These are phyloP conservation scores for Helogale parvula DNA, from an alignment of 2,113 vertebrate species.

Conservation along the genomic window DNA sequence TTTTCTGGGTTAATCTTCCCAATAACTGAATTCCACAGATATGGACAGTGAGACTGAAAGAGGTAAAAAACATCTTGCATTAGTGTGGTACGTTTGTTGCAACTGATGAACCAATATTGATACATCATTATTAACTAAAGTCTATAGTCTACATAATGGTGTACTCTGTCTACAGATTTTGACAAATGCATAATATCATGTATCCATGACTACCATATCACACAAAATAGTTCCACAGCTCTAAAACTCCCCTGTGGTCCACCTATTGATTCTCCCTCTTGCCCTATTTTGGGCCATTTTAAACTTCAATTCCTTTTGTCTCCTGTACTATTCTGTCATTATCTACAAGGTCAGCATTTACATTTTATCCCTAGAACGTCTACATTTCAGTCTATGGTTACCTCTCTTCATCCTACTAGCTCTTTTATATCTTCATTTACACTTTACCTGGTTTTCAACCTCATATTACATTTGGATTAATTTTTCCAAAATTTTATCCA, in stretches of 20 bases:
- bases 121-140: neutral
- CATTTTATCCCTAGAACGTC: neutral
- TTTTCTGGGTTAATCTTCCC: neutral
- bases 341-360: neutral
- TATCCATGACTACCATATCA: neutral
- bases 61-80: neutral
- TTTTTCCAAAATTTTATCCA: neutral
- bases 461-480: neutral
- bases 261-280: neutral
- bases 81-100: neutral
- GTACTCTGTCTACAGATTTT: neutral
- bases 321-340: neutral
- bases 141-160: neutral
- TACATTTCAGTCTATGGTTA: neutral
- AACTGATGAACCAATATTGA: neutral
- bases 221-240: neutral
- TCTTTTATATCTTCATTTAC: neutral
- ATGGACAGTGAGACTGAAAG: neutral
- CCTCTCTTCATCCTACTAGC: neutral
- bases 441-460: neutral
- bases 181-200: neutral
- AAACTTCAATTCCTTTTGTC: neutral
- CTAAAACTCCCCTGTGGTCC: neutral
- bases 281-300: neutral
- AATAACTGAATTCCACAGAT: neutral